Base-by-base conservation (phyloP, 1,140 invertebrate species). In the Drosophila nigrodunni region DNA sequence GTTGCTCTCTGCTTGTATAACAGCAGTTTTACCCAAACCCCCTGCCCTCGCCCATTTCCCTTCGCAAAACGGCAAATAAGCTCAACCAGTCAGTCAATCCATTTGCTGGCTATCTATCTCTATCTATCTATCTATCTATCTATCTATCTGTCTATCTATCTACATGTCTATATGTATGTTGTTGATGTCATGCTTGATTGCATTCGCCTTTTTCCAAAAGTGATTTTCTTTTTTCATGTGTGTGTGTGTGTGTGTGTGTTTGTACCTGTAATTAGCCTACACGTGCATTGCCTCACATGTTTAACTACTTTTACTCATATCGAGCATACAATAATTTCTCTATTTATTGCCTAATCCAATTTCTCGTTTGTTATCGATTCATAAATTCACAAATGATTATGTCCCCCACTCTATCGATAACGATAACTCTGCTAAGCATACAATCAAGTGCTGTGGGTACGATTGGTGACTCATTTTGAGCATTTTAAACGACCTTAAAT, bases 131-230 rank as follows among this genome's bases (percentile, higher is more conserved):
- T 9, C 35, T 49, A 11, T 49, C 54, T 25, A 34, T 30, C 25
- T 30, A 5, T 30, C 25, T 30, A 30, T 30, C 25, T 30, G 3
- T 30, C 25, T 55, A 58, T 49, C 37, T 41, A 21, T 54, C 57
- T 21, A 18, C 54, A n/a, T 21, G 13, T 30, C 43, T 21, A 34
- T 58, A 37, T 55, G 21, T 30, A 47, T 62, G 65, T 55, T 58
- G 55, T 60, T 68, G 30, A 35, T 55, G 72, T 71, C 55, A 71
- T 54, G 73, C 25, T 35, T 75, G 72, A 78, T 78, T 78, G 73
- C 58, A 46, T 70, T 59, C 60, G 65, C 49, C 41, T 18, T 78
- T 78, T 65, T 34, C 43, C 60, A 25, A 78, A 60, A 62, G 41
- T 71, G 61, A 60, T 78, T 78, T 78, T 70, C 52, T 47, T 37